Base-by-base conservation (phyloP, 2,113 vertebrate species). In the Bolborhynchus lineola region DNA sequence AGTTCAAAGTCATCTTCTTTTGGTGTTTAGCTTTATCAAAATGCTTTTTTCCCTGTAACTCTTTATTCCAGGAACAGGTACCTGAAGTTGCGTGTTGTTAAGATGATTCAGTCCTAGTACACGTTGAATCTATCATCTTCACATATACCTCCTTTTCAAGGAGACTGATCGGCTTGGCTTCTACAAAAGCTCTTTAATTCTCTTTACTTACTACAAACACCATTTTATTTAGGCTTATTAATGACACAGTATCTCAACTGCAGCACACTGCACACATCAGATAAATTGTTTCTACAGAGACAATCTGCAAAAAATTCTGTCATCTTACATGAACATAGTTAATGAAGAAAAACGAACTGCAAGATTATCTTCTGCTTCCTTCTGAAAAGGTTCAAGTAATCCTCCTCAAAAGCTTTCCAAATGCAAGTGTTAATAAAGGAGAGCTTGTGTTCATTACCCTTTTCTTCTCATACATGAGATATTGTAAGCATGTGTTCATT, bases 351-450 rank as follows among this genome's bases (percentile, higher is more conserved):
- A 93, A 63, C 0, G 1, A 93, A 77, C 62, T 57, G 24, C 64
- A 79, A 81, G 47, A 85, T 90, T 81, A 90, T 93, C 86, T 88
- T 81, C 49, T 76, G 47, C 41, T 41, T 88, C 79, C 76, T 88
- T 63, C 52, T 35, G 15, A 68, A 93, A 83, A 90, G 75, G 20
- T 85, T 91, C 29, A 72, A 91, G 72, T 68, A 86, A 93, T 69
- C 84, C 84, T 90, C 81, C 72, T 84, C 80, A 46, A 46, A n/a
- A 95, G 86, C 80, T 71, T 88, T 88, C 69, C 72, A 94, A 86
- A 93, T 55, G 19, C 60, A 92, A 88, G 52, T 33, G 15, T 47
- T 94, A 84, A 86, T 78, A 86, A 91, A 90, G 33, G 65, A 33
- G 35, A 89, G 37, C 42, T 82, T 29, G 35, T 86, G 47, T 67